Base-by-base conservation (phyloP, 2,888 invertebrate genomes). In the Ecdyonurus torrentis region DNA sequence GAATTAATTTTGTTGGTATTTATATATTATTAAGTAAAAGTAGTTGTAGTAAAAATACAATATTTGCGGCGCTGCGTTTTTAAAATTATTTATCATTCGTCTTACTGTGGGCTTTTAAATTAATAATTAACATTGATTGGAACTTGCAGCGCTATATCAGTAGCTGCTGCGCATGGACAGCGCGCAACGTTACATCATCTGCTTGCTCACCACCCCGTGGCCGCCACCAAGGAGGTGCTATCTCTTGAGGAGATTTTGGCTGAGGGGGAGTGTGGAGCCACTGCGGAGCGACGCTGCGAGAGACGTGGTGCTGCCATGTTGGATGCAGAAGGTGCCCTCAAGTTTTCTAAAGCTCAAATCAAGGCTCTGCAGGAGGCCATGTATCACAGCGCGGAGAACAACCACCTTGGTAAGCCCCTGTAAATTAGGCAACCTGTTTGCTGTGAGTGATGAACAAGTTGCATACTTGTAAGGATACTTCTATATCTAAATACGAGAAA, bases 351-450 rank as follows among this genome's bases (percentile, higher is more conserved):
- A 75, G 81, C 84, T 37, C 91, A 93, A 76, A 85, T 88, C 67
- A 86, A 91, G 69, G 86, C 89, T 58, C 77, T 93, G 64, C 91
- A 93, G 71, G 93, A 94, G 74, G 92, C 94, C 23, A 90, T 95
- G 90, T 95, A 94, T 72, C 92, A 92, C 72, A 91, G 91, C 65
- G 89, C 92, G 0, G 94, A 94, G 75, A 91, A 90, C 72, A 91
- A 91, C 70, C 89, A 92, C 74, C 78, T 93, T 69, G 87, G 87
- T 87, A 71, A 69, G 37, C 37, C 15, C n/a, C n/a, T n/a, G n/a
- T n/a, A n/a, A n/a, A n/a, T n/a, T n/a, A n/a, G n/a, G n/a, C n/a
- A n/a, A n/a, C n/a, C n/a, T n/a, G n/a, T n/a, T n/a, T n/a, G n/a
- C n/a, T n/a, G n/a, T n/a, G n/a, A n/a, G n/a, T n/a, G n/a, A n/a